Evolutionary conservation across 2,797 vertebrate species (phyloP).

Genomic region (Gastrophryne carolinensis): DNA sequence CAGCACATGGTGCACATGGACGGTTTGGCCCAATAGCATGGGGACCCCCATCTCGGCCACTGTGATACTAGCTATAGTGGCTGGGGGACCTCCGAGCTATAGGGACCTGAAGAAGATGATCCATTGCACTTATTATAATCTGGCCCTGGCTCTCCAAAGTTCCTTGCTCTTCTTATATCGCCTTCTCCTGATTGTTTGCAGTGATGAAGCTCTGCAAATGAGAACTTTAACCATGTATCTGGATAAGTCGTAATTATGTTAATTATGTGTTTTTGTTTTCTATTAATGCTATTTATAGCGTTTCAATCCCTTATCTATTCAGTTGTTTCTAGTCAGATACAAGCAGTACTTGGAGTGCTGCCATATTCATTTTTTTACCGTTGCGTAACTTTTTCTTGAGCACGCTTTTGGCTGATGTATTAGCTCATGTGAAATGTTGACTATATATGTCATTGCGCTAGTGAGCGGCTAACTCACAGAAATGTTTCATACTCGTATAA

Average conservation of each 20-base stretch:
- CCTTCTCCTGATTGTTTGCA: too few relatives aligned
- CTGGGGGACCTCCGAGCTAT: too few relatives aligned
- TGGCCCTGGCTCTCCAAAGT: too few relatives aligned
- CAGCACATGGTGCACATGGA: too few relatives aligned
- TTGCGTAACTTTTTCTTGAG: slow-evolving; percentile 38
- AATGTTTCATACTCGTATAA: neutral
- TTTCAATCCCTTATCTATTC: slow-evolving; percentile 9
- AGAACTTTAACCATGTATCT: neutral
- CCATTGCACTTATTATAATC: too few relatives aligned
- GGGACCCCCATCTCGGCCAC: too few relatives aligned
- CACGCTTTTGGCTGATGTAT: slow-evolving; percentile 24
- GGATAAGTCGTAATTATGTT: neutral
- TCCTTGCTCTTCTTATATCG: too few relatives aligned
- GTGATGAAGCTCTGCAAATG: too few relatives aligned
- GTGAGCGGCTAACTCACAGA: neutral
- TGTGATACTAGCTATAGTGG: too few relatives aligned
- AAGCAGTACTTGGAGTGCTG: slow-evolving; percentile 36
- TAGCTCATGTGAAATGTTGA: slow-evolving; percentile 19
- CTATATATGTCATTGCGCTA: slow-evolving; percentile 21
- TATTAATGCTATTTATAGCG: slow-evolving; percentile 19
- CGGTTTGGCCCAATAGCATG: too few relatives aligned
- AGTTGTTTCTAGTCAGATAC: slow-evolving; percentile 31
- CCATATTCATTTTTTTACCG: slow-evolving; percentile 26
- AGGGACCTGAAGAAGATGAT: too few relatives aligned
- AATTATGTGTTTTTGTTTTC: neutral